Evolutionary conservation across 1,140 invertebrate species (phyloP).

Genomic region (Meloidogyne floridensis): DNA sequence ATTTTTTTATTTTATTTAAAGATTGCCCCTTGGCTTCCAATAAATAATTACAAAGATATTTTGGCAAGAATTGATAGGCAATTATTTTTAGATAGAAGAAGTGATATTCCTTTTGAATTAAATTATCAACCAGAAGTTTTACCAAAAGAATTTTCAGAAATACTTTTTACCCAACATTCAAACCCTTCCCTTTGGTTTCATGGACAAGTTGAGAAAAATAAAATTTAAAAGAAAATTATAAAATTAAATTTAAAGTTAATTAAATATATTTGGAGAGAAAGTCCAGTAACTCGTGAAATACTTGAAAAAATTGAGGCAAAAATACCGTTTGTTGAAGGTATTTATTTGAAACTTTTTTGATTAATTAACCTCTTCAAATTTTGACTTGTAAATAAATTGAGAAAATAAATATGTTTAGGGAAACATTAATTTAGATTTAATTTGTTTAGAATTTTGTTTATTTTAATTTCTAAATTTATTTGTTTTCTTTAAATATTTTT

Average conservation of each 20-base stretch:
- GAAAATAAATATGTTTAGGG: too few relatives aligned
- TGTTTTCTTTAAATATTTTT: too few relatives aligned
- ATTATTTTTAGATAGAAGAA: not conserved
- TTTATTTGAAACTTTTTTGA: not conserved
- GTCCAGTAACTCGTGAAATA: not conserved
- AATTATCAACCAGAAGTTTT: constrained; percentile 8
- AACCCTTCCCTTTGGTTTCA: constrained; percentile 11
- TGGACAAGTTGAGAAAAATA: not conserved
- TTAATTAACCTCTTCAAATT: not conserved
- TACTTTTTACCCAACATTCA: not conserved
- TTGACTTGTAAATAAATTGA: too few relatives aligned
- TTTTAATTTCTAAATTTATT: too few relatives aligned
- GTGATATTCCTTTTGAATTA: not conserved
- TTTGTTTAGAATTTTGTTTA: too few relatives aligned
- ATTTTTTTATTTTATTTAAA: not conserved
- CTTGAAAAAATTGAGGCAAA: constrained; percentile 3
- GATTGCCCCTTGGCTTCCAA: not conserved
- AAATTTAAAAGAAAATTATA: not conserved
- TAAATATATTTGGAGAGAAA: constrained; percentile 8
- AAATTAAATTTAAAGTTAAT: not conserved
- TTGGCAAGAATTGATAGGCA: not conserved
- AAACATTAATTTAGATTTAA: too few relatives aligned
- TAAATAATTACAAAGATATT: not conserved
- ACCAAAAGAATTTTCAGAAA: not conserved
- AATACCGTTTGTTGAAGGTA: constrained; percentile 15